Base-by-base conservation (phyloP, 2,797 vertebrate species). In the Pseudochaenichthys georgianus region DNA sequence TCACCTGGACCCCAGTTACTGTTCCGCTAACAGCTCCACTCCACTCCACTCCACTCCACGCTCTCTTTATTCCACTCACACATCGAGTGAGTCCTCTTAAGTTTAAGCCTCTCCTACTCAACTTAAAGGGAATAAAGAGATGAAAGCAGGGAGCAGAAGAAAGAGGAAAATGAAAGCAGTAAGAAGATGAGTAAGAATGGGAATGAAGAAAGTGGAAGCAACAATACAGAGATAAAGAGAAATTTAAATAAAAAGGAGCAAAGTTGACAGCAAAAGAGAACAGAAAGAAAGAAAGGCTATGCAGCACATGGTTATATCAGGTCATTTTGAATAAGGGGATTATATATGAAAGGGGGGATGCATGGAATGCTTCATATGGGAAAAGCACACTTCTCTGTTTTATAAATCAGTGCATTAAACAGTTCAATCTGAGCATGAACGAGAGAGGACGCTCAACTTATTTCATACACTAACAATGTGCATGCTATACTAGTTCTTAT, bases 101-200 rank as follows among this genome's bases (percentile, higher is more conserved):
- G 70, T 13, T 34, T 12, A 75, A 64, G 48, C 66, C 50, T 69
- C 58, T 66, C 3, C 42, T 28, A 45, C 58, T 81, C 59, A 7
- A 48, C 66, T 52, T 38, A 38, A 48, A 81, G 75, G 62, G 82
- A 71, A 81, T 75, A 53, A 63, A 9, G 46, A 62, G 31, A 84
- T 52, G 65, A 71, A 69, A 53, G 58, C 43, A 2, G 54, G 47
- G 45, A 73, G 19, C 46, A 5, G 41, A 45, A 59, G 47, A n/a
- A 6, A 16, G 34, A 63, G 52, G 8, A 16, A 34, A 73, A 53
- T 4, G 19, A 48, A 53, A 38, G 42, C 42, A 5, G 45, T 21
- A 13, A 19, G 23, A 51, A 51, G 34, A 59, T 4, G 43, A 67
- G 73, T 19, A 41, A n/a, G 10, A 45, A 34, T n/a, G 23, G 50